Evolutionary conservation across 2,888 invertebrate species (phyloP).

Genomic region (Orthosia gracilis): DNA sequence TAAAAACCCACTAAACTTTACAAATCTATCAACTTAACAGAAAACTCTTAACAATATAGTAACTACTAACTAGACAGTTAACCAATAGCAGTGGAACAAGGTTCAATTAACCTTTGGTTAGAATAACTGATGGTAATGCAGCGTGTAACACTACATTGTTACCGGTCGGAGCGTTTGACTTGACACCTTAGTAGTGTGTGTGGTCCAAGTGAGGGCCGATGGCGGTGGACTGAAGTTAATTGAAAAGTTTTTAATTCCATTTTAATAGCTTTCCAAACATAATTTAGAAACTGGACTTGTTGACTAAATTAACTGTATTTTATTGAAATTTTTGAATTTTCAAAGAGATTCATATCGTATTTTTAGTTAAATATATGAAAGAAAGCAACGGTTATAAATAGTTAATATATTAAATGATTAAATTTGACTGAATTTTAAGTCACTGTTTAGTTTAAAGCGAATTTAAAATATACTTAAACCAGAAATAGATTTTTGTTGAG

Average conservation of each 20-base stretch:
- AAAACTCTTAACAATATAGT: slow-evolving; percentile 43
- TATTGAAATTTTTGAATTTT: too few relatives aligned
- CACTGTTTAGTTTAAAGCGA: too few relatives aligned
- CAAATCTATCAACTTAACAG: slow-evolving; percentile 29
- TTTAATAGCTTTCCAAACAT: too few relatives aligned
- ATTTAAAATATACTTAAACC: too few relatives aligned
- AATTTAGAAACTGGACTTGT: neutral
- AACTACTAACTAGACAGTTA: slow-evolving; percentile 49
- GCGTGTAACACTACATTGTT: slow-evolving; percentile 73
- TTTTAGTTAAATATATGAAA: neutral
- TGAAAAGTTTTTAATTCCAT: too few relatives aligned
- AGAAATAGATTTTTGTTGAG: neutral
- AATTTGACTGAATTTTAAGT: too few relatives aligned
- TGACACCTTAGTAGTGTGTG: slow-evolving; percentile 66
- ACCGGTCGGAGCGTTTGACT: slow-evolving; percentile 67
- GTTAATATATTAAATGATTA: too few relatives aligned
- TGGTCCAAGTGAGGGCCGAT: slow-evolving; percentile 55
- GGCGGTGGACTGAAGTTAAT: slow-evolving; percentile 10
- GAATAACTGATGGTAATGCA: slow-evolving; percentile 59
- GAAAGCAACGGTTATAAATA: too few relatives aligned
- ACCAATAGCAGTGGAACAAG: slow-evolving; percentile 63
- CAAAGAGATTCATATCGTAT: neutral
- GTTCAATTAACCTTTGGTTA: slow-evolving; percentile 73
- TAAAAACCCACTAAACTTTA: neutral
- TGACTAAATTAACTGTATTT: neutral